Evolutionary conservation across 1,140 invertebrate species (phyloP), one percentile per base, ranked within the genome.

Genomic region (Popillia japonica): DNA sequence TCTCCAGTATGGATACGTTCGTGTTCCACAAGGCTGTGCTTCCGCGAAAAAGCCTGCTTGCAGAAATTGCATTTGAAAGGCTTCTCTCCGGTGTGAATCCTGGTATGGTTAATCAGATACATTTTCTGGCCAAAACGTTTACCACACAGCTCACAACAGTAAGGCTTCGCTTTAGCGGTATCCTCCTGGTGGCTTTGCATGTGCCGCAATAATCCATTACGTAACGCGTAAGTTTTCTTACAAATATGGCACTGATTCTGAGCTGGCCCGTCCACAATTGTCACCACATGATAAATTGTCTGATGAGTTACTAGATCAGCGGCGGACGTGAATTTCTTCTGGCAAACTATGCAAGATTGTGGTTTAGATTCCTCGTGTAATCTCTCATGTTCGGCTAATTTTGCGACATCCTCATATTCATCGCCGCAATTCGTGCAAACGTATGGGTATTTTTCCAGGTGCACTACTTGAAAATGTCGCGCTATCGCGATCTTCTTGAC

Each of bases 301-400:
- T 84, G 83, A 68, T 84, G 83, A 1, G 77, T 77, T 2, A 75
- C 64, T 22, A 84, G 78, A 22, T 83, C 82, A 10, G 80, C 80
- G 8, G 84, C 83, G 61, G 82, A 84, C 22, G 80, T 78, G 55
- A 85, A 85, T 17, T 72, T 75, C 42, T 83, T 81, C 72, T 78
- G 59, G 86, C 84, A 85, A n/a, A 85, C 84, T 0, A 84, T 77
- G 48, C 84, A 85, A 42, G 86, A 86, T 80, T 91, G 91, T 0
- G 92, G 90, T 80, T 92, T 90, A 82, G 95, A 92, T 0, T 93
- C 92, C 0, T 17, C 44, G 6, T 48, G 44, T 7, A 48, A 10
- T 48, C 6, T 48, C 44, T 48, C 44, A 17, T 48, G 44, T 4
- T 34, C 90, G 90, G 9, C 93, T 89, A 1, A 91, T 92, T 81